phyloP scores from a whole-genome alignment of 2,888 invertebrate genomes.

The Melinaea menophilus region DNA sequence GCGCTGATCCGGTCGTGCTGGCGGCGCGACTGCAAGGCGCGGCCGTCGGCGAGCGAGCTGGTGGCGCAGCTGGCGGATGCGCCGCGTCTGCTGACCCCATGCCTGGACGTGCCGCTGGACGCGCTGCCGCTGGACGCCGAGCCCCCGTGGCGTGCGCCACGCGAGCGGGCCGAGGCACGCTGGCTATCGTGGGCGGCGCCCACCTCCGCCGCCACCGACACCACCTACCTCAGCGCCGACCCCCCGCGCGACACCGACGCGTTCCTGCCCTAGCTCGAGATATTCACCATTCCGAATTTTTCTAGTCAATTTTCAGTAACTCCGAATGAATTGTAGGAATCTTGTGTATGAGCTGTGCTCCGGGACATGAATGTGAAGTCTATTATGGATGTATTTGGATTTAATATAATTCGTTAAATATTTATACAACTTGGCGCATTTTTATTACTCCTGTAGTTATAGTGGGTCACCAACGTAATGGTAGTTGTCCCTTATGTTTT shows the following conservation, averaged over 20 bases:
- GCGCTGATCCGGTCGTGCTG: slow-evolving; percentile 88
- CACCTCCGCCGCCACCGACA: slow-evolving; percentile 53
- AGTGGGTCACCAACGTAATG: too few species aligned
- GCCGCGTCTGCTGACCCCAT: slow-evolving; percentile 86
- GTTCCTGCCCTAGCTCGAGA: slow-evolving; percentile 34
- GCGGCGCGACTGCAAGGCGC: slow-evolving; percentile 81
- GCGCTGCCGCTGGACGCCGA: slow-evolving; percentile 83
- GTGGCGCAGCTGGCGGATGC: slow-evolving; percentile 88
- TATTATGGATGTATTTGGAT: too few species aligned
- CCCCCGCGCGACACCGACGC: slow-evolving; percentile 46
- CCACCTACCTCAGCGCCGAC: slow-evolving; percentile 61
- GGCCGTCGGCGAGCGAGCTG: slow-evolving; percentile 88
- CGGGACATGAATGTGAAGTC: too few species aligned
- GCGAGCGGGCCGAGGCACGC: slow-evolving; percentile 50
- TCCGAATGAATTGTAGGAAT: neutral
- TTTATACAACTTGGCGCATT: too few species aligned
- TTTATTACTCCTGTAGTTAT: too few species aligned
- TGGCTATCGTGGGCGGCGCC: slow-evolving; percentile 61
- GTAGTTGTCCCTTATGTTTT: too few species aligned
- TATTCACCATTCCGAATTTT: slow-evolving; percentile 36
- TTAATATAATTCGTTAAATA: too few species aligned
- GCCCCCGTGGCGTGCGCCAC: slow-evolving; percentile 43
- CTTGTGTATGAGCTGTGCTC: neutral
- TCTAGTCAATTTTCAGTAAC: slow-evolving; percentile 37
- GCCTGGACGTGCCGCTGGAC: slow-evolving; percentile 85